Percentiles rank a stretch among this genome's conserved stretches.
These are phyloP conservation scores for Ctenopoma multispine DNA, from an alignment of 2,797 vertebrate species.

Conservation along the genomic window DNA sequence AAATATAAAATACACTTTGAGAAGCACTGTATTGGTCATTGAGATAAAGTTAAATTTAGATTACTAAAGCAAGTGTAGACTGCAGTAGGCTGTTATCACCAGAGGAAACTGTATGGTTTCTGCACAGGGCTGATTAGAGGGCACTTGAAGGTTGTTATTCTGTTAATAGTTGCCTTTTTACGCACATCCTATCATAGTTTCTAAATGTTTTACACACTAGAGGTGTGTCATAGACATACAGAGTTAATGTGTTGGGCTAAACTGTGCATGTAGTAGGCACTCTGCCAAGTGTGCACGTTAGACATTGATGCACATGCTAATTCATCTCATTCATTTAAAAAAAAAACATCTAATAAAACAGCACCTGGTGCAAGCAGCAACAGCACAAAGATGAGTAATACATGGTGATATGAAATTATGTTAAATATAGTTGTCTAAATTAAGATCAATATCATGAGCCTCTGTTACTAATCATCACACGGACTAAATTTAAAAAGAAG, in stretches of 20 bases:
- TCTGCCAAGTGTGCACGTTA: background rate
- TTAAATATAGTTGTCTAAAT: too few species aligned
- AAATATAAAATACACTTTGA: background rate
- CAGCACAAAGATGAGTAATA: background rate
- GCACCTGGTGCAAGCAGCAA: too few species aligned
- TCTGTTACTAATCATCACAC: too few species aligned
- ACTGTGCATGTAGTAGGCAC: background rate
- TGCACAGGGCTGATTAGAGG: conserved; percentile 54
- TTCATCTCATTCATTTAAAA: background rate
- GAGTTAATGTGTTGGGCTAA: background rate
- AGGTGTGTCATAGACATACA: conserved; percentile 1
- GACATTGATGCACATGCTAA: background rate
- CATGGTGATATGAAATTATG: too few species aligned
- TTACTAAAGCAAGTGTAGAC: background rate
- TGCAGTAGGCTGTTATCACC: background rate
- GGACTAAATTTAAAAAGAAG: too few species aligned
- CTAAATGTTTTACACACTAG: background rate
- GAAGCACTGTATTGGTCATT: background rate
- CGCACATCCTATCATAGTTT: background rate
- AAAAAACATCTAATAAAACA: background rate
- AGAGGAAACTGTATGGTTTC: conserved; percentile 58
- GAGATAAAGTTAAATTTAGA: background rate
- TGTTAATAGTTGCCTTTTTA: conserved; percentile 10
- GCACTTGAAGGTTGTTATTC: conserved; percentile 7
- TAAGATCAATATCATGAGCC: too few species aligned